A percentile compares a stretch with the other conserved stretches of the same genome.
Conservation (phyloP, 92 coral and sea anemone genomes). For the Siderastrea siderea region DNA sequence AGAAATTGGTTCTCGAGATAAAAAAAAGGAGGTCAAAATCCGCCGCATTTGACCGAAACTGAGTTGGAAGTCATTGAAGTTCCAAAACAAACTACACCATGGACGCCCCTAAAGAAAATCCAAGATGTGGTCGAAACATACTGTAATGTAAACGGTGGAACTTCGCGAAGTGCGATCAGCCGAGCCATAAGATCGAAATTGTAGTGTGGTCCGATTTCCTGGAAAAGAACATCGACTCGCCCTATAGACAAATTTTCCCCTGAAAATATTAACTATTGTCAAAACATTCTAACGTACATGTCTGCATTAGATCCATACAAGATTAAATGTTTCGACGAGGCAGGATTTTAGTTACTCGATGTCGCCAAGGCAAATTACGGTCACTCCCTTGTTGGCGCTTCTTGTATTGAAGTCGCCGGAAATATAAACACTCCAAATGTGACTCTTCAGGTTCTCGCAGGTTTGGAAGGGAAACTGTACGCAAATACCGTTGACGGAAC, state of each 20-base stretch:
- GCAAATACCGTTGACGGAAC: constrained; percentile 58
- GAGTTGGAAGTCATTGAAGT: constrained; percentile 29
- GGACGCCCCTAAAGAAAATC: constrained; percentile 13
- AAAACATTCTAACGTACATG: constrained; percentile 54
- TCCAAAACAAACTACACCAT: constrained; percentile 12
- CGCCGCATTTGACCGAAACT: constrained; percentile 7
- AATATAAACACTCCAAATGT: constrained; percentile 49
- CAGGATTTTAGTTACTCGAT: constrained; percentile 33
- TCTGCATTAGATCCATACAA: constrained; percentile 48
- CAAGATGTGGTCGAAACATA: background rate
- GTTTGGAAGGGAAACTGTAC: constrained; percentile 59
- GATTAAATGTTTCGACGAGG: constrained; percentile 67
- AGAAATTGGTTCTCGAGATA: constrained; percentile 36
- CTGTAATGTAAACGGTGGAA: constrained; percentile 24
- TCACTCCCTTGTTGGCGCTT: constrained; percentile 34
- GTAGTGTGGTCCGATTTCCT: constrained; percentile 31
- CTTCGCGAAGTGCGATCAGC: constrained; percentile 23
- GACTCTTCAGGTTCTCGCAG: constrained; percentile 58
- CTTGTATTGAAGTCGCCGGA: constrained; percentile 47
- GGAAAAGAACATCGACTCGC: constrained; percentile 26
- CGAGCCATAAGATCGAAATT: constrained; percentile 8
- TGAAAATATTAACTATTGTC: constrained; percentile 38
- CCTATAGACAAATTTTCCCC: constrained; percentile 12
- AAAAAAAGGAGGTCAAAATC: constrained; percentile 38
- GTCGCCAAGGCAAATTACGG: constrained; percentile 39